A percentile compares a stretch with the other conserved stretches of the same genome.
phyloP scores from a whole-genome alignment of 2,888 invertebrate genomes.

The Phrixothrix hirtus region DNA sequence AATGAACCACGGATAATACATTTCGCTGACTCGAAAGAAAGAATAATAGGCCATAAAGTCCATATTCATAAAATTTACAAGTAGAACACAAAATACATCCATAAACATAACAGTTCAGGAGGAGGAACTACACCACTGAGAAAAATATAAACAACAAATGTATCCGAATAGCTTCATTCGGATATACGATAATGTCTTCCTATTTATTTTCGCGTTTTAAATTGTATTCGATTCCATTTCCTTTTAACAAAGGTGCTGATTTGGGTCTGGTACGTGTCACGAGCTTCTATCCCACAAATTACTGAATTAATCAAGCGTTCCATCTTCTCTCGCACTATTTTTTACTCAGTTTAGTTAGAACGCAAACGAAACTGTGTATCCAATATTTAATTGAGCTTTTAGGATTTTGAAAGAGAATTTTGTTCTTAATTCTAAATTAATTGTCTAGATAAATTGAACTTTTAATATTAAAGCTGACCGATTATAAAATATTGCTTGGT shows the following conservation, averaged over 20 bases:
- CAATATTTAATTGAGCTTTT: too few species aligned
- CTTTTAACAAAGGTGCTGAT: slow-evolving; percentile 25
- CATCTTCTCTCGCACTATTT: slow-evolving; percentile 11
- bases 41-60: slow-evolving; percentile 18
- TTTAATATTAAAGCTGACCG: too few species aligned
- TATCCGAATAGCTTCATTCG: slow-evolving; percentile 17
- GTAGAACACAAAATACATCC: slow-evolving; percentile 16
- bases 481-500: too few species aligned
- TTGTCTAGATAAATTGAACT: too few species aligned
- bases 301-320: slow-evolving; percentile 22
- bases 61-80: slow-evolving; percentile 27
- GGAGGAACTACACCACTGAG: slow-evolving; percentile 19
- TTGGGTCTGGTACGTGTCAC: slow-evolving; percentile 15
- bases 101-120: slow-evolving; percentile 20
- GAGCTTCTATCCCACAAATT: slow-evolving; percentile 18
- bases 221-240: slow-evolving; percentile 24
- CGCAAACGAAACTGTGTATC: too few species aligned
- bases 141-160: slow-evolving; percentile 25
- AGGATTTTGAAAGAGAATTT: too few species aligned
- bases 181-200: slow-evolving; percentile 25
- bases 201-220: slow-evolving; percentile 28
- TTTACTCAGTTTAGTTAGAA: neutral
- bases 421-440: too few species aligned
- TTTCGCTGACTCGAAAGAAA: slow-evolving; percentile 12
- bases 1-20: slow-evolving; percentile 11